Percentiles rank a stretch among this genome's conserved stretches.
Evolutionary conservation across 2,797 vertebrate genomes (phyloP).

Genomic region (Pangasius sanitwongsei): DNA sequence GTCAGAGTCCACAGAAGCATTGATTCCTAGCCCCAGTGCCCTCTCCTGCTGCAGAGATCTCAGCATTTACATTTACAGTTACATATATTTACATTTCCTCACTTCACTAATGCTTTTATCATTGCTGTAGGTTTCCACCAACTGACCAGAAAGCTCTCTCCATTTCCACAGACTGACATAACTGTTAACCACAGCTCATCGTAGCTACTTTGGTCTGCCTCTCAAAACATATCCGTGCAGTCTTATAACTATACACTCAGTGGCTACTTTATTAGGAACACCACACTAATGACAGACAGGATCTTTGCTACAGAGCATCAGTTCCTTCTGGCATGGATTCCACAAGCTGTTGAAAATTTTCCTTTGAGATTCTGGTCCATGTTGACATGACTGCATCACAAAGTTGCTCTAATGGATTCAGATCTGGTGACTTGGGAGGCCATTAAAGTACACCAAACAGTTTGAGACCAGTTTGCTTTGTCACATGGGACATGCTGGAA

Average conservation of each 20-base stretch:
- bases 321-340: background rate
- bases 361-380: background rate
- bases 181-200: background rate
- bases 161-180: slow-evolving; percentile 3
- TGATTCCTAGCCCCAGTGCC: slow-evolving; percentile 54
- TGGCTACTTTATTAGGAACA: background rate
- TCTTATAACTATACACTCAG: background rate
- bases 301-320: background rate
- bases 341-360: background rate
- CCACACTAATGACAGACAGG: background rate
- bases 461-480: background rate
- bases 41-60: slow-evolving; percentile 19
- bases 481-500: no score
- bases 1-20: slow-evolving; percentile 43
- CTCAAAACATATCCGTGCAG: background rate
- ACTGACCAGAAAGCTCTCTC: background rate
- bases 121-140: background rate
- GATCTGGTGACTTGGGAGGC: background rate
- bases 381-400: background rate
- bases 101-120: background rate
- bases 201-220: background rate
- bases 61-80: slow-evolving; percentile 10
- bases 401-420: background rate
- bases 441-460: background rate
- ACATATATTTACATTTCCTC: slow-evolving; percentile 1